A percentile compares a stretch with the other conserved stretches of the same genome.
Conservation (phyloP, 2,113 vertebrate genomes). For the Dipodomys merriami region DNA sequence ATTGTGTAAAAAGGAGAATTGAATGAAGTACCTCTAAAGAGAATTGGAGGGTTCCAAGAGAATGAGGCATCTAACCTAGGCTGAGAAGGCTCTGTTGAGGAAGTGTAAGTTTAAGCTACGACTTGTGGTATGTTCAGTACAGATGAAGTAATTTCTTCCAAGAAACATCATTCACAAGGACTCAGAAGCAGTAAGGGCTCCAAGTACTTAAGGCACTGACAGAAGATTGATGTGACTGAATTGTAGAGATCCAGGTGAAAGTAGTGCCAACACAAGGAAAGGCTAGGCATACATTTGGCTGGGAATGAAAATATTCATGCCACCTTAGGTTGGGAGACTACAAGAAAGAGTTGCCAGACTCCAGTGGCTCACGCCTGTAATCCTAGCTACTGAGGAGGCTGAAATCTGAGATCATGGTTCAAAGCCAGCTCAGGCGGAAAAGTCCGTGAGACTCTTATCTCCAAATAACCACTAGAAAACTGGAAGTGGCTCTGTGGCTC, state of each 20-base stretch:
- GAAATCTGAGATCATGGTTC: too few relatives aligned
- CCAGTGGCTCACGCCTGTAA: too few relatives aligned
- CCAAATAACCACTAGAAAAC: too few relatives aligned
- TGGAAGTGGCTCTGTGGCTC: too few relatives aligned
- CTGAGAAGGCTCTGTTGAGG: slow-evolving; percentile 22
- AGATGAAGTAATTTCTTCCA: neutral
- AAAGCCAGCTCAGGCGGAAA: too few relatives aligned
- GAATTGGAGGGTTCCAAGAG: neutral
- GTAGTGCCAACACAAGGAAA: neutral
- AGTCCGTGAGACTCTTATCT: too few relatives aligned
- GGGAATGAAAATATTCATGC: neutral
- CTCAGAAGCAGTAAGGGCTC: neutral
- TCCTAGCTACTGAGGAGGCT: too few relatives aligned
- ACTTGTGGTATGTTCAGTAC: neutral
- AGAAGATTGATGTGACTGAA: neutral
- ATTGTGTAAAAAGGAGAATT: slow-evolving; percentile 2
- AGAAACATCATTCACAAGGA: neutral
- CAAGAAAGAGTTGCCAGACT: neutral
- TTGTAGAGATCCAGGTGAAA: neutral
- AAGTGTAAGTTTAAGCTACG: neutral
- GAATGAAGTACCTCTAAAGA: neutral
- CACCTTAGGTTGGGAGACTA: neutral
- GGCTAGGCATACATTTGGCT: neutral
- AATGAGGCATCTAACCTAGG: neutral
- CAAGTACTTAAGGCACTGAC: neutral